A percentile compares a stretch with the other conserved stretches of the same genome.
Evolutionary conservation across 2,113 vertebrate genomes (phyloP).

Genomic region (Dendropsophus ebraccatus): DNA sequence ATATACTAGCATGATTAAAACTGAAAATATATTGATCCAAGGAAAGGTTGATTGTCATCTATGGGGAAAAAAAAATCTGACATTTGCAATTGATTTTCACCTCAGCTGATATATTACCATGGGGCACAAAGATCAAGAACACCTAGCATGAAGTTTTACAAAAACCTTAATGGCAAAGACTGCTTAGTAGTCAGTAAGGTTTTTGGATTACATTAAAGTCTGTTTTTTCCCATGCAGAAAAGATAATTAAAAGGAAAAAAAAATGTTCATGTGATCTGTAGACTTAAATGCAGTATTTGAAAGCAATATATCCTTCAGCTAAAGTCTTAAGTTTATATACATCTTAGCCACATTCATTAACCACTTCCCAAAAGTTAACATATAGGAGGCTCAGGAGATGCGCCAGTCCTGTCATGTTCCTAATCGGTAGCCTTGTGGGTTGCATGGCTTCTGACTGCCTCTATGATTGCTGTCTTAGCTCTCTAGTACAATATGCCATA

Average conservation of each 20-base stretch:
- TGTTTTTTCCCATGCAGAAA: background rate
- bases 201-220: background rate
- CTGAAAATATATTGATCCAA: conserved; percentile 16
- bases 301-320: no score
- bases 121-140: background rate
- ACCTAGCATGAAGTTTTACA: background rate
- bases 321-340: no score
- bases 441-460: no score
- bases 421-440: no score
- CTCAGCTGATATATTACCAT: conserved; percentile 12
- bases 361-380: no score
- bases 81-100: conserved; percentile 13
- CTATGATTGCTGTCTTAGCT: no score
- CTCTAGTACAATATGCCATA: no score
- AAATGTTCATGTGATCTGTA: background rate
- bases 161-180: background rate
- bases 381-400: no score
- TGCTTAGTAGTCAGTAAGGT: background rate
- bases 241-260: background rate
- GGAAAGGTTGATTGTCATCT: conserved; percentile 3
- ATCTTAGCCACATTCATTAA: no score
- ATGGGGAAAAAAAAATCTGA: conserved; percentile 30
- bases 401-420: no score
- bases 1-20: conserved; percentile 19
- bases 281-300: background rate